These are phyloP conservation scores for Hozukius guyotensis DNA, from an alignment of 2,797 vertebrate genomes.

Conservation along the genomic window DNA sequence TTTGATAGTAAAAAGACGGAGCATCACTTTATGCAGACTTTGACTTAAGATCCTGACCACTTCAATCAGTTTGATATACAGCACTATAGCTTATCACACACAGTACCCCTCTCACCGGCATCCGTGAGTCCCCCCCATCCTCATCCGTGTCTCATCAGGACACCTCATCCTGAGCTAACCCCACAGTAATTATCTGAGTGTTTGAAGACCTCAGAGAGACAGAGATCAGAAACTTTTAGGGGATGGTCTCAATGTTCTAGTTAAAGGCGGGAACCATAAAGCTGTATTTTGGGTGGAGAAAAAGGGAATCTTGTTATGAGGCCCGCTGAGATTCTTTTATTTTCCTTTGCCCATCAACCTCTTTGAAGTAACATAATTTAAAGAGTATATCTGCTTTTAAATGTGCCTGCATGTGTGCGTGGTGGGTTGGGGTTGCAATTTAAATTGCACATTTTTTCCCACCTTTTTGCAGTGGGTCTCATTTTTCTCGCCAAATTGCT, in stretches of 20 bases:
- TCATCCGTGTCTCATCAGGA: neutral
- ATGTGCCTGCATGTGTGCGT: neutral
- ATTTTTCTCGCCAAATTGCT: slow-evolving; percentile 63
- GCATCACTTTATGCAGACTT: neutral
- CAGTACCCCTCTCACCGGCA: neutral
- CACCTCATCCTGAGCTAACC: slow-evolving; percentile 17
- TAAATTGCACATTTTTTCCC: slow-evolving; percentile 13
- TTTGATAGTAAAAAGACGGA: slow-evolving; percentile 6
- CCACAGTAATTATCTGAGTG: slow-evolving; percentile 25
- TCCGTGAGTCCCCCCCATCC: neutral
- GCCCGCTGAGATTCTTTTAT: slow-evolving; percentile 14
- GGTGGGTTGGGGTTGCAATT: slow-evolving; percentile 17
- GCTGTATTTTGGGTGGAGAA: slow-evolving; percentile 11
- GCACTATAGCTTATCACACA: slow-evolving; percentile 2
- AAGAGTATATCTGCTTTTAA: slow-evolving; percentile 18
- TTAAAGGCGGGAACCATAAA: slow-evolving; percentile 4
- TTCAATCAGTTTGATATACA: slow-evolving; percentile 8
- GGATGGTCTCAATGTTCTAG: slow-evolving; percentile 6
- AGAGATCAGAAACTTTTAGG: slow-evolving; percentile 3
- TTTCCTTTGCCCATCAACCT: slow-evolving; percentile 16
- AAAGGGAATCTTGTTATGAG: neutral
- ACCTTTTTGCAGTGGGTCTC: slow-evolving; percentile 44
- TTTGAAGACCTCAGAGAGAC: slow-evolving; percentile 33
- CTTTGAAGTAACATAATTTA: slow-evolving; percentile 35
- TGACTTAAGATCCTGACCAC: neutral